Base-by-base conservation (phyloP, 2,888 invertebrate species). In the Rotaria sp. region DNA sequence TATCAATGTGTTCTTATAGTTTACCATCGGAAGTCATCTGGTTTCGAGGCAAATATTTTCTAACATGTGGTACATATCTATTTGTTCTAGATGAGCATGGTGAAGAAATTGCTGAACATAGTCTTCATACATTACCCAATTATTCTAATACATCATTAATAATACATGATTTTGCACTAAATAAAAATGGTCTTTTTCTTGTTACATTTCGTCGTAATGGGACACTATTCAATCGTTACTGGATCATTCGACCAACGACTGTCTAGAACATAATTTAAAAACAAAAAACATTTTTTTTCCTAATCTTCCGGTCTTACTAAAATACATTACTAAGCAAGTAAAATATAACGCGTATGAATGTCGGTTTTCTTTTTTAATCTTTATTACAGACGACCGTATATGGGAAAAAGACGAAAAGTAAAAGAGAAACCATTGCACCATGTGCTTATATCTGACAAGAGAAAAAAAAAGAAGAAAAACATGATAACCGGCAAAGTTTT, bases 1-100 rank as follows among this genome's bases (percentile, higher is more conserved):
- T 80, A 80, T 3, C 10, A 26, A 45, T 80, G 11, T 80, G 80
- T 80, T 24, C 45, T 4, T 45, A 80, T 80, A 80, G 45, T 26
- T 10, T 45, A 45, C 80, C 45, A 45, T n/a, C 41, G 4, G 45
- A 80, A 45, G 45, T 80, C 5, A 45, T n/a, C 4, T 80, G 80
- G 80, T 80, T 80, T 45, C 80, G 80, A 26, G 80, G 80, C 1
- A 80, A 45, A 80, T 26, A 80, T 45, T 80, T 80, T 80, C 26
- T 80, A 45, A 80, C 80, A 13, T 80, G 80, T 45, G 80, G 80
- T 7, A 80, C 45, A 21, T 45, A 38, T 80, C 45, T 80, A 2
- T 80, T 45, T 15, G n/a, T 80, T 45, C 1, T 80, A 4, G 45
- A 80, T 80, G 45, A 80, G n/a, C 24, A 41, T 13, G 80, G 80